Evolutionary conservation across 2,888 invertebrate species (phyloP), one percentile per base, ranked within the genome.

Genomic region (Neocrepidodera transversa): DNA sequence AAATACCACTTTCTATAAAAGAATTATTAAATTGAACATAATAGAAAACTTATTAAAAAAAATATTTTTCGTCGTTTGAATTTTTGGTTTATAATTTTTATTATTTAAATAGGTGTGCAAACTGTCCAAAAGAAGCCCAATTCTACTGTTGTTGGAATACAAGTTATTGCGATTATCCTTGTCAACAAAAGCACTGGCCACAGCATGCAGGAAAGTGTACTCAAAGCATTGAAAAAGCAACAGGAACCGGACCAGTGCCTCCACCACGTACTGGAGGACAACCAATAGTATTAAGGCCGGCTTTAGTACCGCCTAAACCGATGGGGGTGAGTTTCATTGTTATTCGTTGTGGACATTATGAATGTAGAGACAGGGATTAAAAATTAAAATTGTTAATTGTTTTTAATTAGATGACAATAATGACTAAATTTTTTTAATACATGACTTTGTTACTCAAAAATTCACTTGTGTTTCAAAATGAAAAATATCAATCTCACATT

Each of bases 101-200:
- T 40, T 40, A 16, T 10, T 38, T 14, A 4, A n/a, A n/a, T 66
- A 86, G 86, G 86, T 97, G 97, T 78, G 89, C 92, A 0, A 85
- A 87, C 75, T 97, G 97, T 79, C 85, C 86, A 35, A 90, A 90
- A 68, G 95, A 95, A 79, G 93, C 96, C 0, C 87, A 91, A 69
- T 93, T 93, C 78, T 94, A 95, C 79, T 97, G 97, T 75, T 97
- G 97, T 76, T 97, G 96, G 95, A 96, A 95, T 81, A 95, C 95
- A 0, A 89, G 93, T 51, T 97, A 97, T 79, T 97, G 96, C 79
- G 91, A 92, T 81, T 90, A 91, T 76, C 85, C 88, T 1, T 96
- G 96, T 72, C 95, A 95, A 79, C 87, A 91, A 73, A 83, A 87
- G 66, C 94, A 95, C 78, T 95, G 95, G 95, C 79, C 88, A 1